These are phyloP conservation scores for Bembecia ichneumoniformis DNA, from an alignment of 2,888 invertebrate genomes.

Conservation along the genomic window DNA sequence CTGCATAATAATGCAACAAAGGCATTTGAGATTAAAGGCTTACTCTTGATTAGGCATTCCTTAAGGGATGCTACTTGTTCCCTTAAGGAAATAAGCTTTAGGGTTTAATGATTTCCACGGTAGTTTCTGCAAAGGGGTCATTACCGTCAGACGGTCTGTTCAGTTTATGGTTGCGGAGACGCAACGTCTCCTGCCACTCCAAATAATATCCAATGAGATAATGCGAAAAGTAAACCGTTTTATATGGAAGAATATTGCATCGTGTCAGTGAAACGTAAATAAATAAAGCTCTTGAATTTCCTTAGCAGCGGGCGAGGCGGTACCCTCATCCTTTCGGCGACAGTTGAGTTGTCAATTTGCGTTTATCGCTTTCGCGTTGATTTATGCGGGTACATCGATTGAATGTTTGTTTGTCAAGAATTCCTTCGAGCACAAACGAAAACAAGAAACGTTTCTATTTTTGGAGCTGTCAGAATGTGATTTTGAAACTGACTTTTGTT, in stretches of 20 bases:
- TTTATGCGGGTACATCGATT: constrained; percentile 38
- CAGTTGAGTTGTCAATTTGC: constrained; percentile 47
- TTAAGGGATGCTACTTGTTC: no score
- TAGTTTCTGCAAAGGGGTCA: no score
- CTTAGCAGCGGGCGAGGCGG: constrained; percentile 17
- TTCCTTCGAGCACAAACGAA: constrained; percentile 13
- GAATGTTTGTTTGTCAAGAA: constrained; percentile 24
- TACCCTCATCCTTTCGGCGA: constrained; percentile 32
- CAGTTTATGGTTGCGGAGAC: no score
- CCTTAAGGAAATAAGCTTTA: no score
- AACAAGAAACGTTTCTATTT: constrained; percentile 14
- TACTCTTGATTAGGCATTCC: no score
- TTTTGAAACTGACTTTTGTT: neutral
- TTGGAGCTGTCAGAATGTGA: neutral
- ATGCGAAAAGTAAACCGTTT: constrained; percentile 1
- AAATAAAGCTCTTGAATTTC: constrained; percentile 20
- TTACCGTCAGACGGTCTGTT: no score
- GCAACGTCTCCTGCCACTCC: no score
- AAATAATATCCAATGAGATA: neutral
- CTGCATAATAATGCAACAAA: no score
- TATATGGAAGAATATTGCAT: neutral
- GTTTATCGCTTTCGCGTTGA: constrained; percentile 38
- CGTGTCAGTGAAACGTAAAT: constrained; percentile 2
- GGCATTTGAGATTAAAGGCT: no score
- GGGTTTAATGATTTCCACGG: no score